Conservation (phyloP, 1,140 invertebrate species). For the Apolygus lucorum region DNA sequence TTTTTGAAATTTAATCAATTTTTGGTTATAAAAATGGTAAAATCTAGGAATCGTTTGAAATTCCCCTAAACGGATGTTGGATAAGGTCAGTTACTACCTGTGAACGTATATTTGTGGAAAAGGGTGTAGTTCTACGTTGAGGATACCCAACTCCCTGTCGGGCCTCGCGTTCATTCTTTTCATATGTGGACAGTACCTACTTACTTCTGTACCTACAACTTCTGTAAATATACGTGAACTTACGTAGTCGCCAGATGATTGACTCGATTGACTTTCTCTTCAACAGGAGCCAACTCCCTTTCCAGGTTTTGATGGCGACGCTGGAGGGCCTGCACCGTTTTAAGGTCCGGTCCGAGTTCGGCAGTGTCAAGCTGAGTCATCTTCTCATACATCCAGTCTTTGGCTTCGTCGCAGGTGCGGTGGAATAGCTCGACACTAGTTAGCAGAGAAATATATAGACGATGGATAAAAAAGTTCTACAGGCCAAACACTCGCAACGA, state of each 20-base stretch:
- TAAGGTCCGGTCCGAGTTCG: conserved; percentile 71
- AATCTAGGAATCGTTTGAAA: too few species aligned
- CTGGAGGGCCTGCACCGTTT: conserved; percentile 84
- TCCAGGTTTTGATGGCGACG: conserved; percentile 82
- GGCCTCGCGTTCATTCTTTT: too few species aligned
- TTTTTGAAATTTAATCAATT: too few species aligned
- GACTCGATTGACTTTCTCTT: conserved; percentile 79
- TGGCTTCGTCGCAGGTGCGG: conserved; percentile 83
- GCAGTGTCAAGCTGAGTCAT: conserved; percentile 72
- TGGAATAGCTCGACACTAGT: conserved; percentile 87
- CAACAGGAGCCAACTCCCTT: conserved; percentile 76
- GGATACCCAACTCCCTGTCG: too few species aligned
- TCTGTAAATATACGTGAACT: too few species aligned
- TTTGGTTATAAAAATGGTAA: too few species aligned
- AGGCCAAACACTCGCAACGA: not conserved
- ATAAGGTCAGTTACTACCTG: too few species aligned
- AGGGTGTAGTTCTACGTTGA: too few species aligned
- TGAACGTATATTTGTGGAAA: too few species aligned
- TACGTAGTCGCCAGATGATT: conserved; percentile 68
- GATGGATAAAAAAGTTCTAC: conserved; percentile 2
- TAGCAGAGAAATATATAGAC: conserved; percentile 12
- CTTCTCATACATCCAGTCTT: conserved; percentile 92
- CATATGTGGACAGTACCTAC: too few species aligned
- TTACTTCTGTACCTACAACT: too few species aligned
- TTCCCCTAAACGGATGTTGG: too few species aligned